phyloP scores from a whole-genome alignment of 2,888 invertebrate species.

The Eupithecia dodoneata region DNA sequence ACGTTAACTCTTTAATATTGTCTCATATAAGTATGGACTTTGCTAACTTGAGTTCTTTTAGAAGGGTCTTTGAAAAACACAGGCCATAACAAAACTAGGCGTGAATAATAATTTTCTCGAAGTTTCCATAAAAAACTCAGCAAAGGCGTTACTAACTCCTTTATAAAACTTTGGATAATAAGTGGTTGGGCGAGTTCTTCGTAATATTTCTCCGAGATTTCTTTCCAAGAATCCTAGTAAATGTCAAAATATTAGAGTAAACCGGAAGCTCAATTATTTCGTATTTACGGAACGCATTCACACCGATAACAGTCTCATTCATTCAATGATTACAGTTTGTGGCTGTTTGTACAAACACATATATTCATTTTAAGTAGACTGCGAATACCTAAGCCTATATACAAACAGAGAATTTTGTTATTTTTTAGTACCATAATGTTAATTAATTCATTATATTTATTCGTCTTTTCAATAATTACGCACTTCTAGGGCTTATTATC shows the following conservation, averaged over 20 bases:
- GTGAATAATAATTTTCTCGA: not conserved
- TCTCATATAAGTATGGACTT: not conserved
- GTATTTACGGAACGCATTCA: not conserved
- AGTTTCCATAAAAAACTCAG: not conserved
- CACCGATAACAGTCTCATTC: not conserved
- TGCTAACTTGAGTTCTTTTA: not conserved
- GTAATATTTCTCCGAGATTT: not conserved
- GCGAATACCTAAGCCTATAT: too few species aligned
- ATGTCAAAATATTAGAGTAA: conserved; percentile 6
- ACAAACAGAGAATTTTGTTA: too few species aligned
- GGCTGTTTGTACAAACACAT: too few species aligned
- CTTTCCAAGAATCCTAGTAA: not conserved
- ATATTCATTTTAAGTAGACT: too few species aligned
- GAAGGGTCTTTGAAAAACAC: not conserved
- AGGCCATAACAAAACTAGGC: not conserved
- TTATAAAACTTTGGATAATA: not conserved
- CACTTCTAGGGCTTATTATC: not conserved
- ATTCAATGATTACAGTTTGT: not conserved
- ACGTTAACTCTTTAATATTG: not conserved
- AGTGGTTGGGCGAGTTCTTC: not conserved
- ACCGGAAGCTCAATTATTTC: not conserved
- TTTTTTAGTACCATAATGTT: too few species aligned
- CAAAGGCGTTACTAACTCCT: not conserved
- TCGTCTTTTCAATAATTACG: not conserved
- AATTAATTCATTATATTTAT: too few species aligned